These are phyloP conservation scores for Ectobius pallidus DNA, from an alignment of 2,888 invertebrate genomes.

Conservation along the genomic window DNA sequence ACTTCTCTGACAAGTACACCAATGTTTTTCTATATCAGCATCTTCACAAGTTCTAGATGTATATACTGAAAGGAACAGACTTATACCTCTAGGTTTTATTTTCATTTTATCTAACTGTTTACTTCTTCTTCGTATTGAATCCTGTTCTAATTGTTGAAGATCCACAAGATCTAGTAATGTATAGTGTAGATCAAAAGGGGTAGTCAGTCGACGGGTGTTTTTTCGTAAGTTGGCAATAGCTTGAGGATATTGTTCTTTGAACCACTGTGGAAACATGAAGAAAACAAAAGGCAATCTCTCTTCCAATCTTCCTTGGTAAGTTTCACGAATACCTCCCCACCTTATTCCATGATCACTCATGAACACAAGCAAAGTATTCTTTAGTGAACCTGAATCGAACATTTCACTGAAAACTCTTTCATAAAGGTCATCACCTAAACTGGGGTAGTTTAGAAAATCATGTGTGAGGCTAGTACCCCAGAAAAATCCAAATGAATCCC, in stretches of 20 bases:
- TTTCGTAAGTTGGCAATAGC: slow-evolving; percentile 68
- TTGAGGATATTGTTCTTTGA: slow-evolving; percentile 64
- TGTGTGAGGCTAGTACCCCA: slow-evolving; percentile 87
- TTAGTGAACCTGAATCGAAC: slow-evolving; percentile 60
- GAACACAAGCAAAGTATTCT: slow-evolving; percentile 68
- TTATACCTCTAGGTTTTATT: slow-evolving; percentile 63
- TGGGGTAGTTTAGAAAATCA: slow-evolving; percentile 81
- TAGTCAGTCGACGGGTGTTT: slow-evolving; percentile 76
- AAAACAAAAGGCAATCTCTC: slow-evolving; percentile 85
- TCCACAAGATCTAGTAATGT: slow-evolving; percentile 74
- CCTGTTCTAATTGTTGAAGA: slow-evolving; percentile 56
- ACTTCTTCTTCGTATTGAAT: slow-evolving; percentile 54
- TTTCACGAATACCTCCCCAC: slow-evolving; percentile 82
- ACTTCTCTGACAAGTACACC: slow-evolving; percentile 85
- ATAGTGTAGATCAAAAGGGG: slow-evolving; percentile 83
- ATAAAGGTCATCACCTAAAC: slow-evolving; percentile 72
- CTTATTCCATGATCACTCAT: slow-evolving; percentile 92
- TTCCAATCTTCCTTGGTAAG: slow-evolving; percentile 86
- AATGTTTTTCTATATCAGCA: slow-evolving; percentile 82
- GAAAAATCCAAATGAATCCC: slow-evolving; percentile 79
- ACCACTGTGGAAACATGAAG: slow-evolving; percentile 74
- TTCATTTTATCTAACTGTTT: slow-evolving; percentile 43
- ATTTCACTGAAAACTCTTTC: slow-evolving; percentile 63
- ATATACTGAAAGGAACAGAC: slow-evolving; percentile 78
- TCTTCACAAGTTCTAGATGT: slow-evolving; percentile 73